A percentile compares a stretch with the other conserved stretches of the same genome.
These are phyloP conservation scores for Creontiades dilutus DNA, from an alignment of 2,888 invertebrate species.

Conservation along the genomic window DNA sequence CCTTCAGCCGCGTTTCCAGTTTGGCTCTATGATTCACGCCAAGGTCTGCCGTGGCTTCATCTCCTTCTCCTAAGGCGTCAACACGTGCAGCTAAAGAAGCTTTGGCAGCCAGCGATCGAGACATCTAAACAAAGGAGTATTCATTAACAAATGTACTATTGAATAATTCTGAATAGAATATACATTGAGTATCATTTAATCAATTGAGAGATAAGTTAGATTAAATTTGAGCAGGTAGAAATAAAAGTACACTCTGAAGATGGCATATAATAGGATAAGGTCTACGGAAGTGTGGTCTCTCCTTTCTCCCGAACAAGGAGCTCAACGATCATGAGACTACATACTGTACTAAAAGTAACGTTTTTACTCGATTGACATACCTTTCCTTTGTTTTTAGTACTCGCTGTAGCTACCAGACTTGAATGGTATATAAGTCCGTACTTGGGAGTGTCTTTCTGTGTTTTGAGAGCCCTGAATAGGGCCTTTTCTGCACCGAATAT, in stretches of 20 bases:
- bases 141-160: too few relatives aligned
- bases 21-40: conserved; percentile 95
- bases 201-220: too few relatives aligned
- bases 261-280: too few relatives aligned
- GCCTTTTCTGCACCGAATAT: conserved; percentile 99
- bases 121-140: conserved; percentile 81
- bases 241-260: too few relatives aligned
- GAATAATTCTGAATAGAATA: too few relatives aligned
- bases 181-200: too few relatives aligned
- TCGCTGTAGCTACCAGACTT: conserved; percentile 93
- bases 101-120: conserved; percentile 98
- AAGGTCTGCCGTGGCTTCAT: conserved; percentile 86
- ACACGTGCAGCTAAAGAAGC: conserved; percentile 94
- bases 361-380: conserved; percentile 71
- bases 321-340: not conserved
- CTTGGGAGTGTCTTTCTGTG: conserved; percentile 98
- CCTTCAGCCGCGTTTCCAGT: conserved; percentile 87
- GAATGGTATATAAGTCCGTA: conserved; percentile 99
- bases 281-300: too few relatives aligned
- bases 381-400: conserved; percentile 92
- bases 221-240: too few relatives aligned
- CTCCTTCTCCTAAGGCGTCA: conserved; percentile 96
- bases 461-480: conserved; percentile 96
- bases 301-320: too few relatives aligned
- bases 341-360: not conserved